A percentile compares a stretch with the other conserved stretches of the same genome.
Conservation (phyloP, 1,140 invertebrate genomes). For the Scaptodrosophila lebanonensis region DNA sequence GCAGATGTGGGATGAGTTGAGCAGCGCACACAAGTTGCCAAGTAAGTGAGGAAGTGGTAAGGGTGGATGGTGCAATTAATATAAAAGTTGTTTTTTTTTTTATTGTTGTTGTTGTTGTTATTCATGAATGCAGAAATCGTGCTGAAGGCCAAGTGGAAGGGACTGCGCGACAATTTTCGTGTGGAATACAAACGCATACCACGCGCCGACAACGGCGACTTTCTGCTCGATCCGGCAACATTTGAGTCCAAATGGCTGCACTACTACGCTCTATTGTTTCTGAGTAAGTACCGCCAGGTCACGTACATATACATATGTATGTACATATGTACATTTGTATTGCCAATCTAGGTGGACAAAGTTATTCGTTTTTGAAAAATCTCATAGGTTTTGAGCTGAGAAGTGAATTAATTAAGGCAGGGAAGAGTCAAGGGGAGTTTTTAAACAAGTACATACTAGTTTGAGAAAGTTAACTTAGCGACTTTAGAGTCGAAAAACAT, state of each 20-base stretch:
- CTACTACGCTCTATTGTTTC: constrained; percentile 70
- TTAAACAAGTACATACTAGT: too few species aligned
- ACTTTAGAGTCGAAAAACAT: too few species aligned
- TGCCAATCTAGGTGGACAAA: too few species aligned
- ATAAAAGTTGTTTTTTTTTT: constrained; percentile 7
- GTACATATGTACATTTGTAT: too few species aligned
- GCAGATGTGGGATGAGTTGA: constrained; percentile 76
- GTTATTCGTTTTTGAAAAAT: too few species aligned
- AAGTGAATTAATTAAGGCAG: too few species aligned
- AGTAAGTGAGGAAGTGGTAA: constrained; percentile 53
- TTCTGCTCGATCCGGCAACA: constrained; percentile 65
- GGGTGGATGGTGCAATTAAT: neutral
- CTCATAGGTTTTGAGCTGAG: too few species aligned
- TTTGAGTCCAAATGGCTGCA: constrained; percentile 76
- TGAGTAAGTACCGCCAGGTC: constrained; percentile 56
- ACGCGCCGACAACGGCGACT: constrained; percentile 68
- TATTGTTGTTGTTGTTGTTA: neutral
- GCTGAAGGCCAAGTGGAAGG: constrained; percentile 77
- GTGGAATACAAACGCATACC: constrained; percentile 76
- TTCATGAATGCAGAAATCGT: constrained; percentile 66
- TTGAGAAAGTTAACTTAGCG: too few species aligned
- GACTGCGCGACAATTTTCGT: constrained; percentile 75
- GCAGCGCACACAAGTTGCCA: constrained; percentile 64
- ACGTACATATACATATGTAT: neutral
- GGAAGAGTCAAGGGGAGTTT: too few species aligned